Conservation (phyloP, 2,888 invertebrate genomes). For the Cinara cedri region DNA sequence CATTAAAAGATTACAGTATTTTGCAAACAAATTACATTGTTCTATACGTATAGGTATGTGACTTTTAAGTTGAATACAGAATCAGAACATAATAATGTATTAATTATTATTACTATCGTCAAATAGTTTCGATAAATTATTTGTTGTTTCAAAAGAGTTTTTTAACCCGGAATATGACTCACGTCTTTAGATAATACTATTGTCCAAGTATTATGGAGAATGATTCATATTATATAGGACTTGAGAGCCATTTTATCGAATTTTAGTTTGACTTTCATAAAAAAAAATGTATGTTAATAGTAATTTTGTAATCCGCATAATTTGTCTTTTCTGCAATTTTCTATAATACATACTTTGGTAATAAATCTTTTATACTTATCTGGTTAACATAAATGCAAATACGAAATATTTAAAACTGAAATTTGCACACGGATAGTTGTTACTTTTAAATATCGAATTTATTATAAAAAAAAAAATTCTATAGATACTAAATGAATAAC, state of each 20-base stretch:
- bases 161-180: background rate
- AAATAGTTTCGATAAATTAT: background rate
- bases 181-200: background rate
- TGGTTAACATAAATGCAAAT: background rate
- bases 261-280: constrained; percentile 2
- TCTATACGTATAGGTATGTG: background rate
- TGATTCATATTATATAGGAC: background rate
- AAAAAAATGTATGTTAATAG: background rate
- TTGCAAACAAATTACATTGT: background rate
- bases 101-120: no score
- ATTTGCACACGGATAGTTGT: background rate
- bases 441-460: background rate
- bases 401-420: background rate
- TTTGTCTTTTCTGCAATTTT: constrained; percentile 18
- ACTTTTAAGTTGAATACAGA: background rate
- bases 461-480: background rate
- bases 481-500: no score
- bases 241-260: background rate
- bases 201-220: background rate
- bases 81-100: no score
- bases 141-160: background rate
- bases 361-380: background rate
- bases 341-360: background rate
- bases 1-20: background rate
- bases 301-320: background rate